These are phyloP conservation scores for Amazona guildingii DNA, from an alignment of 2,113 vertebrate species.

Conservation along the genomic window DNA sequence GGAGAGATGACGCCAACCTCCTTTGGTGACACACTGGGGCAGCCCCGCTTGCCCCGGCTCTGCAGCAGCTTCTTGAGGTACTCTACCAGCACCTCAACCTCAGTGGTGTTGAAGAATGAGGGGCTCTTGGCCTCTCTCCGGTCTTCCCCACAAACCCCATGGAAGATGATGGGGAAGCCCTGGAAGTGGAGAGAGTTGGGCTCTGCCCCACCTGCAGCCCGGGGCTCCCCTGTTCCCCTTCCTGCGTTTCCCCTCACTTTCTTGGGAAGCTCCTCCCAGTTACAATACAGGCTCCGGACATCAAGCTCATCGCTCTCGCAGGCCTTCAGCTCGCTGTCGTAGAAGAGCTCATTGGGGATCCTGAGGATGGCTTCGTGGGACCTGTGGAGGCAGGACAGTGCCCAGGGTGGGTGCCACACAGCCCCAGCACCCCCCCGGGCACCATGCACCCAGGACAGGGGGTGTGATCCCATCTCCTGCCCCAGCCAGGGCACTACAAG, in stretches of 20 bases:
- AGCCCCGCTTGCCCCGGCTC: slow-evolving; percentile 72
- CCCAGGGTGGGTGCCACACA: accelerated
- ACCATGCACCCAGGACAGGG: accelerated
- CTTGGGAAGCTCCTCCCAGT: slow-evolving; percentile 83
- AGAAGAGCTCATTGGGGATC: slow-evolving; percentile 89
- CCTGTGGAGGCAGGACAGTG: slow-evolving; percentile 62
- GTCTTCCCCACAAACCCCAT: slow-evolving; percentile 84
- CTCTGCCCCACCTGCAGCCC: neutral
- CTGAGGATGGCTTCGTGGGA: slow-evolving; percentile 89
- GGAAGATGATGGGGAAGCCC: slow-evolving; percentile 92
- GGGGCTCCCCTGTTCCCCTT: accelerated
- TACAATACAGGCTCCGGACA: slow-evolving; percentile 75
- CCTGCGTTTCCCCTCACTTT: slow-evolving; percentile 66
- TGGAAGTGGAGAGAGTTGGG: slow-evolving; percentile 2
- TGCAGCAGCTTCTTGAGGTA: slow-evolving; percentile 86
- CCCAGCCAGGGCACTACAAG: accelerated
- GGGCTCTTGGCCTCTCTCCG: slow-evolving; percentile 85
- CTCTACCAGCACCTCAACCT: slow-evolving; percentile 80
- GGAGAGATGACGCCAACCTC: slow-evolving; percentile 91
- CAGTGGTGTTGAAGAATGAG: slow-evolving; percentile 89
- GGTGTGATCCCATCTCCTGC: neutral
- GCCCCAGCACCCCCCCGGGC: neutral
- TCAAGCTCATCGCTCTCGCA: slow-evolving; percentile 39
- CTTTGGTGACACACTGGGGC: slow-evolving; percentile 70
- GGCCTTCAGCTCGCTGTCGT: slow-evolving; percentile 81